phyloP scores from a whole-genome alignment of 2,113 vertebrate genomes.

The Thryonomys swinderianus region DNA sequence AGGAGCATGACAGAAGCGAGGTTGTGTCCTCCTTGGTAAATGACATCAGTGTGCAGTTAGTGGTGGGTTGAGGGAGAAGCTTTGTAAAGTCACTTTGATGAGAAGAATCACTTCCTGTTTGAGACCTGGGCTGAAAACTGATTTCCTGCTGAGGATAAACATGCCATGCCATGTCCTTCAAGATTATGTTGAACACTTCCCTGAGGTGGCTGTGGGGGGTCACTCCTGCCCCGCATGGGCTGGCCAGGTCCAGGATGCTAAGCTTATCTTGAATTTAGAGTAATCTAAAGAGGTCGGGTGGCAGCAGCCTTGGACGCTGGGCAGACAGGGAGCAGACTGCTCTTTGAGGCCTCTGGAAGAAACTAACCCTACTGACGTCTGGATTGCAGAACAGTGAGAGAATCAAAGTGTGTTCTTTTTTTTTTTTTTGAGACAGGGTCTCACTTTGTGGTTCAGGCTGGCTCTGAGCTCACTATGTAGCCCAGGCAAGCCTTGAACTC shows the following conservation, averaged over 20 bases:
- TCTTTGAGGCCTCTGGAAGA: background rate
- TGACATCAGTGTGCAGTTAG: slow-evolving; percentile 34
- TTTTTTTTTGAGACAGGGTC: no score
- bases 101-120: slow-evolving; percentile 46
- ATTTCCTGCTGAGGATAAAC: background rate
- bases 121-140: background rate
- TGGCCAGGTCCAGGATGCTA: background rate
- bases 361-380: background rate
- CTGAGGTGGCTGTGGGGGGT: fast-evolving
- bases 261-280: background rate
- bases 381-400: background rate
- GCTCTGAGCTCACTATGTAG: no score
- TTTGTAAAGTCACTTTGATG: slow-evolving; percentile 59
- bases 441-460: no score
- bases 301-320: background rate
- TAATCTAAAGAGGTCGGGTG: background rate
- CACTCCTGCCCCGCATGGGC: fast-evolving
- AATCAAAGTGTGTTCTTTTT: no score
- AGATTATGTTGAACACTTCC: fast-evolving
- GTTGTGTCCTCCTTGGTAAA: background rate
- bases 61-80: background rate
- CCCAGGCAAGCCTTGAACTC: no score
- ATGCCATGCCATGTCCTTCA: fast-evolving
- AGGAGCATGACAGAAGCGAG: background rate
- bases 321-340: background rate